Conservation (phyloP, 1,140 invertebrate species). For the Diabrotica virgifera region DNA sequence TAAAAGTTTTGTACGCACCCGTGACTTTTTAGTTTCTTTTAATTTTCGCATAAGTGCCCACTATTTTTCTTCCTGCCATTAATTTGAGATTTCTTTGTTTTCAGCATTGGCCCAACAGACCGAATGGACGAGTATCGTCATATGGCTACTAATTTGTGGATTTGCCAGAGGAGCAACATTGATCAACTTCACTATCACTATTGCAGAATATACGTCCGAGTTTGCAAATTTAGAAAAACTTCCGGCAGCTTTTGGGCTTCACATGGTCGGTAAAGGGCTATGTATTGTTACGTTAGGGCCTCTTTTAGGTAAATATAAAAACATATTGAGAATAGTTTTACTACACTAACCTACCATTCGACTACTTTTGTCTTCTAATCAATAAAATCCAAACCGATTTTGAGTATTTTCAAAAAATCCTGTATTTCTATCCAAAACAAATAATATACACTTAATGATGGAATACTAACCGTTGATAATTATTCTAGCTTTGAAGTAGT, state of each 20-base stretch:
- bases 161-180: constrained; percentile 71
- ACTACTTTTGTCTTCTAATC: too few species aligned
- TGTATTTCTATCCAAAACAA: too few species aligned
- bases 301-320: constrained; percentile 58
- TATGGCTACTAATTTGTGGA: constrained; percentile 66
- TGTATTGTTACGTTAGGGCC: constrained; percentile 68
- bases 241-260: constrained; percentile 71
- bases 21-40: constrained; percentile 27
- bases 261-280: constrained; percentile 72
- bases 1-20: not conserved
- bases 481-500: too few species aligned
- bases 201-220: constrained; percentile 62
- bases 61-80: constrained; percentile 9
- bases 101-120: constrained; percentile 65
- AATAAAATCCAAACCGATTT: too few species aligned
- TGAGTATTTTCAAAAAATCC: too few species aligned
- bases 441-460: too few species aligned
- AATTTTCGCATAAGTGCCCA: constrained; percentile 33
- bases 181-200: constrained; percentile 71
- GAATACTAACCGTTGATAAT: too few species aligned
- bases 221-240: constrained; percentile 65
- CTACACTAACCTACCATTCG: too few species aligned
- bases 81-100: constrained; percentile 44
- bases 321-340: too few species aligned
- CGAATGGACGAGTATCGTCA: constrained; percentile 61